phyloP scores from a whole-genome alignment of 1,140 invertebrate species.

The Brachionus plicatilis region DNA sequence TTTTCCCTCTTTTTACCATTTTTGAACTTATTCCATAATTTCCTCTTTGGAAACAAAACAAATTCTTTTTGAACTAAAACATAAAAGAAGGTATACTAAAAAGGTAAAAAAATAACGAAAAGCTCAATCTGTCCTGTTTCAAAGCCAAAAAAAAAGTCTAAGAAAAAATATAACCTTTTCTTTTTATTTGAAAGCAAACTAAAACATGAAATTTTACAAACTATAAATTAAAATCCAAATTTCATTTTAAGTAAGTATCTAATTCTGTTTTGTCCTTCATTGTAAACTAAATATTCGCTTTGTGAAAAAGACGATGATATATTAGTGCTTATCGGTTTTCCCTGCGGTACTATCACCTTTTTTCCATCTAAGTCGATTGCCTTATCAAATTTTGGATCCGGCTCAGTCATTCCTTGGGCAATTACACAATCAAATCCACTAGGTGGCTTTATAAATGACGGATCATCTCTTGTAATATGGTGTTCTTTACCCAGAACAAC shows the following conservation, averaged over 20 bases:
- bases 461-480: conserved; percentile 50
- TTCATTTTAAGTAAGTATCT: conserved; percentile 49
- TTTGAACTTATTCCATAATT: too few species aligned
- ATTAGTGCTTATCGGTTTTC: conserved; percentile 46
- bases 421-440: conserved; percentile 55
- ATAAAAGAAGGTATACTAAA: too few species aligned
- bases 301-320: conserved; percentile 50
- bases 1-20: too few species aligned
- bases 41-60: too few species aligned
- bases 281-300: conserved; percentile 57
- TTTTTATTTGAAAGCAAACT: neutral
- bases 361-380: conserved; percentile 50
- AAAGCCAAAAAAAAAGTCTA: too few species aligned
- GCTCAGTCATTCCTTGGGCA: conserved; percentile 55
- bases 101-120: too few species aligned
- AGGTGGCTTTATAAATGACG: conserved; percentile 49
- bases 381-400: conserved; percentile 52
- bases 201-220: neutral
- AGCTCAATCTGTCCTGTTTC: too few species aligned
- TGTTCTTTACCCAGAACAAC: conserved; percentile 56
- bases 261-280: conserved; percentile 54
- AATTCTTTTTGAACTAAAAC: too few species aligned
- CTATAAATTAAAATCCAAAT: neutral
- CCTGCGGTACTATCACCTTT: conserved; percentile 53
- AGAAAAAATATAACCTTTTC: neutral